A percentile compares a stretch with the other conserved stretches of the same genome.
Evolutionary conservation across 2,888 invertebrate genomes (phyloP).

Genomic region (Patella ulyssiponensis): DNA sequence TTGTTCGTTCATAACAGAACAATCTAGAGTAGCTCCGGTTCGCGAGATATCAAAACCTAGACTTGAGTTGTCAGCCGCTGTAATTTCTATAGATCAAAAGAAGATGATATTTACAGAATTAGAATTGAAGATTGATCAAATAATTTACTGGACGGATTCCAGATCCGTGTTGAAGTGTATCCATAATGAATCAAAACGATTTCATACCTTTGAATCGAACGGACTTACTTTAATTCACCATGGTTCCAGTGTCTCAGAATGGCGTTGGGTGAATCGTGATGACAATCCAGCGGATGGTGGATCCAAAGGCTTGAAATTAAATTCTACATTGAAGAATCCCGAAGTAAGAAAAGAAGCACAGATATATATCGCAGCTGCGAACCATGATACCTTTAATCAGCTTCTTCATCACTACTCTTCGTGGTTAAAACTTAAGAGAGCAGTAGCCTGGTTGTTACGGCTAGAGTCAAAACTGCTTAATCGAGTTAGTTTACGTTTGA

Average conservation of each 20-base stretch:
- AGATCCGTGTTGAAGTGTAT: conserved; percentile 1
- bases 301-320: not conserved
- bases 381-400: not conserved
- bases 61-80: not conserved
- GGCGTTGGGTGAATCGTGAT: not conserved
- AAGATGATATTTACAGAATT: not conserved
- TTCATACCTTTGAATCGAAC: not conserved
- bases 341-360: not conserved
- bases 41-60: not conserved
- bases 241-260: not conserved
- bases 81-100: not conserved
- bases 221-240: not conserved
- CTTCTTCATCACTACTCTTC: not conserved
- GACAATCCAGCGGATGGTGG: conserved; percentile 1
- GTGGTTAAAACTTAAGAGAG: not conserved
- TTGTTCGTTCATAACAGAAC: not conserved
- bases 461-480: not conserved
- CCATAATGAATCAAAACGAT: not conserved
- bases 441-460: not conserved
- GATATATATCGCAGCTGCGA: not conserved
- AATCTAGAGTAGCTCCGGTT: not conserved
- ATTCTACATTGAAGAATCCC: not conserved
- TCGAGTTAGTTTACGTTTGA: not conserved
- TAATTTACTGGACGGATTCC: not conserved
- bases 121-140: not conserved